Evolutionary conservation across 2,113 vertebrate species (phyloP).

Genomic region (Myocastor coypus): DNA sequence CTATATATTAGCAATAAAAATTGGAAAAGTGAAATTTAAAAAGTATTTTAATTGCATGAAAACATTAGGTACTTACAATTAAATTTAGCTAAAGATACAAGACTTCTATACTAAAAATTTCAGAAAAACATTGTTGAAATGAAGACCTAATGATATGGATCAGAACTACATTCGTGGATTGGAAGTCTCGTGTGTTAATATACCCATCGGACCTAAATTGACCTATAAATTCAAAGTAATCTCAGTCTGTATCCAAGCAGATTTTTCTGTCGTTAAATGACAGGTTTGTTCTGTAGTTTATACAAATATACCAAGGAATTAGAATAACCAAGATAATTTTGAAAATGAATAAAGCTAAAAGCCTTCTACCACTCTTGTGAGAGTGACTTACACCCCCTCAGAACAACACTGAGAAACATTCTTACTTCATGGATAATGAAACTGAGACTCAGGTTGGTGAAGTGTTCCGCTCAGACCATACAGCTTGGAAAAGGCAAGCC

Average conservation of each 20-base stretch:
- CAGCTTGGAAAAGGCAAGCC: neutral
- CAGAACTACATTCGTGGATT: neutral
- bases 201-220: neutral
- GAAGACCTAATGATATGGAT: neutral
- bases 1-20: neutral
- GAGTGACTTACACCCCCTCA: neutral
- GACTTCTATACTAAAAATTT: neutral
- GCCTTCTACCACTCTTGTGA: neutral
- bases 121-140: conserved; percentile 1
- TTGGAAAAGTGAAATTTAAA: neutral
- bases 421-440: neutral
- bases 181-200: neutral
- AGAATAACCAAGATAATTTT: conserved; percentile 17
- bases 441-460: neutral
- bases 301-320: neutral
- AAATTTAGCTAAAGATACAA: neutral
- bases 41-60: neutral
- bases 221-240: neutral
- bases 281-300: conserved; percentile 37
- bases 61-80: conserved; percentile 20
- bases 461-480: neutral
- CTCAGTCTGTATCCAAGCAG: neutral
- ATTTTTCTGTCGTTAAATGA: neutral
- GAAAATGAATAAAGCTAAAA: conserved; percentile 7
- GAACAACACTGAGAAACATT: neutral